Conservation (phyloP, 2,113 vertebrate genomes). For the Hipposideros armiger region DNA sequence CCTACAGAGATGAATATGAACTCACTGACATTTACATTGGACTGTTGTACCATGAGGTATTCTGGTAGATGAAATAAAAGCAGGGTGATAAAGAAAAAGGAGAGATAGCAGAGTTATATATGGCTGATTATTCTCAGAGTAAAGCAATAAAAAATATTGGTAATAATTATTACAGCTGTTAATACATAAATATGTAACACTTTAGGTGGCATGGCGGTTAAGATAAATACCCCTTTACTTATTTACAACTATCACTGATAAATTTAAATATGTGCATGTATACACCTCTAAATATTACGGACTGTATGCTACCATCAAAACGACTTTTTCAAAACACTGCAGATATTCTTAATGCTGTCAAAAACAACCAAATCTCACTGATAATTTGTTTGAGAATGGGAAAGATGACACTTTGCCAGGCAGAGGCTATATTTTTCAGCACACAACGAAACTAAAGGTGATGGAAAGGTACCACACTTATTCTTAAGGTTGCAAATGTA, state of each 20-base stretch:
- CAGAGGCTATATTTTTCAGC: constrained; percentile 9
- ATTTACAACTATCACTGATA: neutral
- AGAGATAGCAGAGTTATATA: neutral
- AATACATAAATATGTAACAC: neutral
- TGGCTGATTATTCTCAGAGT: neutral
- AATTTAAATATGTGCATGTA: neutral
- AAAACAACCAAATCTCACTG: constrained; percentile 9
- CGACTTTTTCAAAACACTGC: constrained; percentile 19
- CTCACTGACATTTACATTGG: neutral
- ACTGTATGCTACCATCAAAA: neutral
- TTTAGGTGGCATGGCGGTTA: neutral
- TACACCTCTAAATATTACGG: neutral
- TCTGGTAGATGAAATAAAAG: neutral
- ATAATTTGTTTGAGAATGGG: neutral
- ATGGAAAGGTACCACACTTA: neutral
- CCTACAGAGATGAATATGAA: neutral
- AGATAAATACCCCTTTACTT: neutral
- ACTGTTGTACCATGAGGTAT: neutral
- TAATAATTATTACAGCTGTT: neutral
- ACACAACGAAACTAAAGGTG: constrained; percentile 30
- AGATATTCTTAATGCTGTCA: constrained; percentile 36
- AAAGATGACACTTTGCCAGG: constrained; percentile 3
- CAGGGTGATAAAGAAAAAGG: neutral
- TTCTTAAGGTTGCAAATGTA: constrained; percentile 36
- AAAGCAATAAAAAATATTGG: neutral